Evolutionary conservation across 2,888 invertebrate genomes (phyloP), one percentile per base, ranked within the genome.

Genomic region (Orthonychiurus folsomi): DNA sequence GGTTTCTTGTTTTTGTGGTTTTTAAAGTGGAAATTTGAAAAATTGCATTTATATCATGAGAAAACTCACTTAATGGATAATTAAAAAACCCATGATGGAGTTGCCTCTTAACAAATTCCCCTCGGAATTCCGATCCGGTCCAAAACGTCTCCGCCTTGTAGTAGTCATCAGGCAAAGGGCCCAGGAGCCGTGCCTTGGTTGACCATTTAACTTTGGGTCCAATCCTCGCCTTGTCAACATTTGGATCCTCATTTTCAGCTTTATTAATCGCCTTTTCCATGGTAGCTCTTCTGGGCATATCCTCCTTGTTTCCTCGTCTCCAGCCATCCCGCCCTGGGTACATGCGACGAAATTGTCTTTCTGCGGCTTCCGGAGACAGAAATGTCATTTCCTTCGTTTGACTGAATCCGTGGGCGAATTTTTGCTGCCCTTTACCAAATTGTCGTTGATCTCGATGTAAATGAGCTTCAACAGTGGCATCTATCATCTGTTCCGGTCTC

Each of bases 71-170:
- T 3, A 69, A 66, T 0, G 69, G 67, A 61, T 68, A 69, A 15
- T 64, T 63, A 62, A 69, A 72, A 24, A 60, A 56, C 3, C 70
- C 72, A n/a, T 65, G 59, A 24, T 61, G 26, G 27, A 72, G 66
- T 27, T 65, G 61, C 18, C 66, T 55, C 5, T 66, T 68, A 27
- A 28, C 58, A 50, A 65, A 72, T 47, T 69, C 63, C 37, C 72
- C 72, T 12, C 50, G 25, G 53, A 66, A 72, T 20, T 61, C 56
- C 37, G 65, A 65, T 55, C 72, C 72, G 0, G 69, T 70, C 68
- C 70, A 70, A 48, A 68, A 68, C 15, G 56, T 64, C 60, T 72
- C 69, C 1, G 60, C 65, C 62, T 67, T 68, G 59, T 61, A 64
- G 53, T 67, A 72, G 59, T 70, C 62, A 1, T 59, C 57, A 24